These are phyloP conservation scores for Calephelis virginiensis DNA, from an alignment of 1,140 invertebrate genomes.

Conservation along the genomic window DNA sequence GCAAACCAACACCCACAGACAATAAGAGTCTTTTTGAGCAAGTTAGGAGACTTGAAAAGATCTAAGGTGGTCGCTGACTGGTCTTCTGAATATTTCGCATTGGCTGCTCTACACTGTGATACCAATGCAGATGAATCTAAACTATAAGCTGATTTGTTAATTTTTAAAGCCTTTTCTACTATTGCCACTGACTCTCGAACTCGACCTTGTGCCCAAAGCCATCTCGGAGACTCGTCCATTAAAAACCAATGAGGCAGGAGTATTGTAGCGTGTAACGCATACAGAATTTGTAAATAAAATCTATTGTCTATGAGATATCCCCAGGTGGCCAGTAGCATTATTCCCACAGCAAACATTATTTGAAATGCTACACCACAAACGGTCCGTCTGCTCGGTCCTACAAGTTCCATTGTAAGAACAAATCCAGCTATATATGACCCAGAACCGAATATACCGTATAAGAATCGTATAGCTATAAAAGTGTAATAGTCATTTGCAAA, in stretches of 20 bases:
- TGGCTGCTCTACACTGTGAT: conserved; percentile 79
- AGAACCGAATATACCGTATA: conserved; percentile 88
- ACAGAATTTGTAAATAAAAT: conserved; percentile 86
- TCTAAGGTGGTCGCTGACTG: conserved; percentile 80
- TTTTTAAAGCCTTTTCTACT: conserved; percentile 84
- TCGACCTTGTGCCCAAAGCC: conserved; percentile 89
- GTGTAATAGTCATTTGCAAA: conserved; percentile 85
- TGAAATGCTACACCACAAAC: conserved; percentile 90
- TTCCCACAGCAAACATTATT: conserved; percentile 87
- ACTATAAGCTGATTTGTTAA: conserved; percentile 81
- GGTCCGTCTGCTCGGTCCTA: conserved; percentile 88
- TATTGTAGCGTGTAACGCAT: conserved; percentile 85
- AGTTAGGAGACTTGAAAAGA: conserved; percentile 87
- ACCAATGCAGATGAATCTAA: conserved; percentile 82
- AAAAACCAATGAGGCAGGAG: conserved; percentile 89
- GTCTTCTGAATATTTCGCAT: conserved; percentile 60
- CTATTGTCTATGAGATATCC: conserved; percentile 88
- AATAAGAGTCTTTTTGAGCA: conserved; percentile 88
- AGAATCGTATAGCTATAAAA: conserved; percentile 84
- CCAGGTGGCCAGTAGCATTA: conserved; percentile 89
- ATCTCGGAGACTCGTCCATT: conserved; percentile 90
- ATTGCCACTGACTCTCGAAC: conserved; percentile 84
- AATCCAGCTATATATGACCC: conserved; percentile 90
- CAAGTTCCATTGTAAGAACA: conserved; percentile 91
- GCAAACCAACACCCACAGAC: conserved; percentile 92